phyloP scores from a whole-genome alignment of 2,888 invertebrate genomes.

The Drosophila cognata region DNA sequence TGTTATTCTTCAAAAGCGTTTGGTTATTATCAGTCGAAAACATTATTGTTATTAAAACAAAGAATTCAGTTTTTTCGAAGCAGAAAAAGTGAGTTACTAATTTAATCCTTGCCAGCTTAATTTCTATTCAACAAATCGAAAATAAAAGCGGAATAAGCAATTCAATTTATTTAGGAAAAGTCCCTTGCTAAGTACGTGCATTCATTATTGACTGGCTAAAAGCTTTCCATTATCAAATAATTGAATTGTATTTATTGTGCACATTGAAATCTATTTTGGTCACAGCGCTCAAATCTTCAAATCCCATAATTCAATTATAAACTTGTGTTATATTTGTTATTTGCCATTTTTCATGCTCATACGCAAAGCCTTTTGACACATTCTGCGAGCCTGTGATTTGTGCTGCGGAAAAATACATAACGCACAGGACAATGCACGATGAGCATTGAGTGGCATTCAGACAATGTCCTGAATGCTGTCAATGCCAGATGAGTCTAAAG shows the following conservation, averaged over 20 bases:
- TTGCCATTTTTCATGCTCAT: constrained; percentile 17
- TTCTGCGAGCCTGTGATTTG: constrained; percentile 40
- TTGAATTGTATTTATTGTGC: constrained; percentile 37
- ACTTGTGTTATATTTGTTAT: constrained; percentile 29
- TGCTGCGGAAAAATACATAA: constrained; percentile 29
- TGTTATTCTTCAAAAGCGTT: neutral
- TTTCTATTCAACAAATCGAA: neutral
- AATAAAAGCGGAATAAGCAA: constrained; percentile 4
- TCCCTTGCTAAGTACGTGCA: neutral
- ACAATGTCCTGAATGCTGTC: constrained; percentile 45
- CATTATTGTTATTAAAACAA: neutral
- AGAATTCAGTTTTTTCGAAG: neutral
- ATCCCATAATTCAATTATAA: constrained; percentile 54
- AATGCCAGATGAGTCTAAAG: constrained; percentile 11
- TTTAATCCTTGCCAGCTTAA: neutral
- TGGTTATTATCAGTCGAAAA: neutral
- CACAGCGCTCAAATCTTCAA: constrained; percentile 25
- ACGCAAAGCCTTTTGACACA: constrained; percentile 39
- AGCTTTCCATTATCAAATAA: constrained; percentile 40
- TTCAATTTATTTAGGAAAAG: neutral
- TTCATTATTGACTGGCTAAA: constrained; percentile 25
- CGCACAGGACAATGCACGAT: constrained; percentile 40
- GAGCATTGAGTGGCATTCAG: constrained; percentile 38
- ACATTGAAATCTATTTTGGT: constrained; percentile 29
- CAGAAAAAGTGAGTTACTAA: neutral